Base-by-base conservation (phyloP, 2,797 vertebrate species). In the Helarctos malayanus region DNA sequence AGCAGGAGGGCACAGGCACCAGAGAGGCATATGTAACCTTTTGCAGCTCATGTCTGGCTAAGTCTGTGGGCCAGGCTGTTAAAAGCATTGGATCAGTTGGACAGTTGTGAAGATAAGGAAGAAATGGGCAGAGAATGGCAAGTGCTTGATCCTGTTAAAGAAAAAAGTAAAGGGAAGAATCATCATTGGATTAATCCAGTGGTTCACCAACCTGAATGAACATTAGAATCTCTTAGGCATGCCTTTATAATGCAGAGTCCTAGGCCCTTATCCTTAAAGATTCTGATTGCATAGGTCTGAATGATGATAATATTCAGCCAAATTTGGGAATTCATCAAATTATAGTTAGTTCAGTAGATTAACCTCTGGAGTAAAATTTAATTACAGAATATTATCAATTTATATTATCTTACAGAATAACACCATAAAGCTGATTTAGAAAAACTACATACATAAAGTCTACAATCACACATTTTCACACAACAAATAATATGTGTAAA, bases 351-450 rank as follows among this genome's bases (percentile, higher is more conserved):
- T 87, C 41, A 81, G 59, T 7, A 93, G 81, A 90, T 69, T 56
- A 96, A 90, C 13, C 38, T 89, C 45, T 89, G 35, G 92, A 95
- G 54, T 78, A 96, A 71, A 97, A 92, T 63, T 96, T 96, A 93
- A 94, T 80, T 81, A 86, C 2, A 91, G 89, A 86, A 65, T 78
- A 79, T 86, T 57, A 61, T 82, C 57, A 88, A 91, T 80, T 92
- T 85, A 80, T 68, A 84, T 57, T 47, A 89, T 68, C 47, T 96
- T 59, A 95, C 21, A 96, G 91, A 93, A 73, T 75, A 95, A 96
- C 29, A 91, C 56, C 65, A 47, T 84, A 45, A 87, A 75, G 35
- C 15, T 93, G 35, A 16, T 57, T 87, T 73, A 41, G 47, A 76
- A 97, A 94, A 95, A 79, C 9, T 47, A 61, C 4, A 94, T 35